A percentile compares a stretch with the other conserved stretches of the same genome.
Conservation (phyloP, 2,113 vertebrate genomes). For the Lasiurus borealis region DNA sequence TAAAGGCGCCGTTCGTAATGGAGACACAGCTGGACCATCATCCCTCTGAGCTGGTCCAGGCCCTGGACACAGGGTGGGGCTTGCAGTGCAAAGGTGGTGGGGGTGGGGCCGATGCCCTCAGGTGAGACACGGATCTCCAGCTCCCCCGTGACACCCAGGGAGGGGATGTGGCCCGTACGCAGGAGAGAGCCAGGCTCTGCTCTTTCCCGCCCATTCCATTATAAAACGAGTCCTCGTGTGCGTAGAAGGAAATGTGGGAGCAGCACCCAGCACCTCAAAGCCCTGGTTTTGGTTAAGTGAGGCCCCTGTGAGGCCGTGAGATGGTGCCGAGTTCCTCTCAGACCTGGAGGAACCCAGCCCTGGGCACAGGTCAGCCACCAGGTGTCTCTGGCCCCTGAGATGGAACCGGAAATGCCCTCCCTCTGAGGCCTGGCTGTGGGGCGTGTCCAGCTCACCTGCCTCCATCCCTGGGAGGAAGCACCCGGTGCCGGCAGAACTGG, state of each 20-base stretch:
- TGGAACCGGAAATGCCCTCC: not conserved
- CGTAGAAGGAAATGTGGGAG: no score
- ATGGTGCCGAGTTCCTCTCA: not conserved
- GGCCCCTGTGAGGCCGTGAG: not conserved
- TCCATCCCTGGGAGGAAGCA: not conserved
- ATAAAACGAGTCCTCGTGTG: not conserved
- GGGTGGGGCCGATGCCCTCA: not conserved
- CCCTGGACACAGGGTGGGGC: not conserved
- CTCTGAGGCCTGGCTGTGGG: not conserved
- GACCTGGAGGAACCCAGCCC: no score
- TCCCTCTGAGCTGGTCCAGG: not conserved
- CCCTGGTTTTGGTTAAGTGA: not conserved
- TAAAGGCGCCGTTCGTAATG: not conserved
- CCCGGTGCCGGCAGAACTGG: no score
- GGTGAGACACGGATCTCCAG: not conserved
- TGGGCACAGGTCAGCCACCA: no score
- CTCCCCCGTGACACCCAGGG: not conserved
- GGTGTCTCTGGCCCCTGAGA: not conserved
- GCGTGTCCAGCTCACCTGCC: rapidly evolving
- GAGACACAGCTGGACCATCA: not conserved
- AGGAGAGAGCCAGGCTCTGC: not conserved
- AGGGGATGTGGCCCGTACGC: not conserved
- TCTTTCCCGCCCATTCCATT: not conserved
- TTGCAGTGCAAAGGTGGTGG: rapidly evolving
- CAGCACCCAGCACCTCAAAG: not conserved